phyloP scores from a whole-genome alignment of 1,140 invertebrate genomes.

The Trichonephila clavipes region DNA sequence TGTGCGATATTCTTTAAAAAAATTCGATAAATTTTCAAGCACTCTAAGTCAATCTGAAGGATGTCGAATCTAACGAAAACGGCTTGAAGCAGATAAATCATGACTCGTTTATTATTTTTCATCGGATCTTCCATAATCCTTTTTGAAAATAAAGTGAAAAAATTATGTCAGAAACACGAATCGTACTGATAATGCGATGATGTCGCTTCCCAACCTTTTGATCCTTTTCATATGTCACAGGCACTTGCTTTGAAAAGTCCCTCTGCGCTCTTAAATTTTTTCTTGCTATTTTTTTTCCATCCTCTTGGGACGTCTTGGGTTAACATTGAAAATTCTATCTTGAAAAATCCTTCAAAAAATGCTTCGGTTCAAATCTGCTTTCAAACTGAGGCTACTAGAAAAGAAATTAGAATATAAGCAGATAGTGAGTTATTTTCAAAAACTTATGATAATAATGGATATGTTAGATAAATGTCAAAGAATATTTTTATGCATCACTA shows the following conservation, averaged over 20 bases:
- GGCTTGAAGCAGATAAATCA: background rate
- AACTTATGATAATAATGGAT: no score
- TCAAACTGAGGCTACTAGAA: no score
- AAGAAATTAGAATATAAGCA: no score
- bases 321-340: no score
- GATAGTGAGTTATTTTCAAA: no score
- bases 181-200: slow-evolving; percentile 40
- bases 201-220: slow-evolving; percentile 25
- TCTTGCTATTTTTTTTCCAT: background rate
- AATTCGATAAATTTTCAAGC: no score
- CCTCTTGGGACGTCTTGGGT: no score
- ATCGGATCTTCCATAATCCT: background rate
- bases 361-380: no score
- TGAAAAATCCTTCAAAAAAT: no score
- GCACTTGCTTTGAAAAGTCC: background rate
- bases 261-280: slow-evolving; percentile 14
- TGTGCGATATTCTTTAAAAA: no score
- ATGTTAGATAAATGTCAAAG: no score
- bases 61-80: background rate
- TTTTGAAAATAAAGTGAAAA: background rate
- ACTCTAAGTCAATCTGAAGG: background rate
- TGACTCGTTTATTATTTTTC: background rate
- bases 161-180: background rate
- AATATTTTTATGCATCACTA: no score
- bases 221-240: slow-evolving; percentile 50